phyloP scores from a whole-genome alignment of 2,888 invertebrate genomes.

The Nomada fucata region DNA sequence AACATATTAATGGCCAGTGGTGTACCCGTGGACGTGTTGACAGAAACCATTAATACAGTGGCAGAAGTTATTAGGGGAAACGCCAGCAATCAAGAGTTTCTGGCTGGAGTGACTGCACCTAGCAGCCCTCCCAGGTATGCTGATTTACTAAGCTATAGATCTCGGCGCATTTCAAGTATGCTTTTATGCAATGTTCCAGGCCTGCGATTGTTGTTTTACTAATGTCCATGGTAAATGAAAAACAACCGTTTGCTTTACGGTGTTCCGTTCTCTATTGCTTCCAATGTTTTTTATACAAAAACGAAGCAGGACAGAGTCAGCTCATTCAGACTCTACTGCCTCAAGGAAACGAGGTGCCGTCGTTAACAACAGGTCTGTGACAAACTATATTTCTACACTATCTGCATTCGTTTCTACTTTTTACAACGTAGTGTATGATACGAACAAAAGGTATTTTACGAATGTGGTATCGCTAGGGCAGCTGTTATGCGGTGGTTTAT shows the following conservation, averaged over 20 bases:
- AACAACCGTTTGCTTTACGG: constrained; percentile 95
- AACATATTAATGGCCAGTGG: constrained; percentile 97
- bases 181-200: constrained; percentile 83
- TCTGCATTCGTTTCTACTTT: not conserved
- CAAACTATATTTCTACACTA: not conserved
- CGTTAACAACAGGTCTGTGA: constrained; percentile 86
- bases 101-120: constrained; percentile 95
- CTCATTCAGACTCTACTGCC: constrained; percentile 97
- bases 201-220: constrained; percentile 97
- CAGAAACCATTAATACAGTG: constrained; percentile 97
- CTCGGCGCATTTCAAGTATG: not conserved
- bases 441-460: constrained; percentile 34
- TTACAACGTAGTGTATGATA: not conserved
- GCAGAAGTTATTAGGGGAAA: constrained; percentile 97
- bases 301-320: constrained; percentile 94
- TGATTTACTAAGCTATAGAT: too few relatives aligned
- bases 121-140: constrained; percentile 92
- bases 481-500: constrained; percentile 95
- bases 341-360: constrained; percentile 90
- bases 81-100: constrained; percentile 94
- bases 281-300: constrained; percentile 97
- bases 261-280: constrained; percentile 99
- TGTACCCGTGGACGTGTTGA: constrained; percentile 97
- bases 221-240: constrained; percentile 99
- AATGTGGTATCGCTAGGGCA: constrained; percentile 88